Base-by-base conservation (phyloP, 2,888 invertebrate genomes). In the Xestoiulus laeticollis region DNA sequence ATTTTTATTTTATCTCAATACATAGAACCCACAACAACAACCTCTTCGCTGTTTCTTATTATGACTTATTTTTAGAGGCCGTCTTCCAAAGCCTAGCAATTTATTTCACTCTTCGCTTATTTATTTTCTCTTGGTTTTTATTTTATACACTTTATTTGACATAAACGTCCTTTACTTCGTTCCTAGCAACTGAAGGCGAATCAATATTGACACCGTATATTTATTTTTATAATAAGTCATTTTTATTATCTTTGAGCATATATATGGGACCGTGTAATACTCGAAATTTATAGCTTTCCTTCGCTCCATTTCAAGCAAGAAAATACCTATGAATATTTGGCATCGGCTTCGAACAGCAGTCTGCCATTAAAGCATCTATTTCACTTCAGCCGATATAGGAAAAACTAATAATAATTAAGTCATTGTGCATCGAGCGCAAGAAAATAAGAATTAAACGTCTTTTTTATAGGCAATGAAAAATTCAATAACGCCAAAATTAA, bases 41-140 rank as follows among this genome's bases (percentile, higher is more conserved):
- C 48, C 48, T 48, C 48, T 48, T 48, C 19, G 48, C 14, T 19
- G 48, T 48, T 48, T 48, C 38, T 48, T 48, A 48, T 48, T 48
- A 19, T 19, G 19, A 48, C 48, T 48, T 48, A 38, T 38, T 38
- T 8, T n/a, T n/a, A n/a, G 48, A 16, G 48, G 14, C 14, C 16
- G 53, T 19, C 5, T 53, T 19, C 19, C 16, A 53, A 53, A 16
- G 16, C 53, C 53, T 53, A 10, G 2, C n/a, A 53, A 53, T 53
- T 53, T 53, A 53, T 53, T 53, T 53, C 53, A 53, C n/a, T 53
- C 53, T n/a, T 53, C 53, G 53, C n/a, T 53, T 53, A 53, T 53
- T 53, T 53, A 53, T 53, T 53, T 53, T 53, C 53, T 48, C 48
- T 48, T 12, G 19, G 48, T 5, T 53, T 38, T 38, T n/a, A 53